A percentile compares a stretch with the other conserved stretches of the same genome.
phyloP scores from a whole-genome alignment of 2,888 invertebrate species.

The Lithophane leautieri region DNA sequence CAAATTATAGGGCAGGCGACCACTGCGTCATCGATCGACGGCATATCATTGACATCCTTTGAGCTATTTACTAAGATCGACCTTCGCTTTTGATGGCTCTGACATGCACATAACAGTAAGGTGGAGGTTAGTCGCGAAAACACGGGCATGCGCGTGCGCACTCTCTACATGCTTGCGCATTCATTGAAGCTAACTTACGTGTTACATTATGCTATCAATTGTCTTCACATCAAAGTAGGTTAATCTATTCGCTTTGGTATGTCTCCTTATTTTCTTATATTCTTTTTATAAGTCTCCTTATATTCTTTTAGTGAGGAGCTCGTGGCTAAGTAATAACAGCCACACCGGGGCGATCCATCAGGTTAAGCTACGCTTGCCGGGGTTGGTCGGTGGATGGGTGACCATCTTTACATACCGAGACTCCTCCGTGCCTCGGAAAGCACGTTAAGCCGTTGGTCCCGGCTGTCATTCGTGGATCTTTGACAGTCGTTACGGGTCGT shows the following conservation, averaged over 20 bases:
- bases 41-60: constrained; percentile 29
- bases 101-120: not conserved
- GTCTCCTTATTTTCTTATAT: not conserved
- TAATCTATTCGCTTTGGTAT: no score
- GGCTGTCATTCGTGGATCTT: no score
- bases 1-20: not conserved
- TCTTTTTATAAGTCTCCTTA: no score
- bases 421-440: no score
- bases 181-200: not conserved
- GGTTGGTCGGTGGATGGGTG: no score
- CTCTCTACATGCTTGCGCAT: constrained; percentile 4
- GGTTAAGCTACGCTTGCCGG: no score
- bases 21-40: not conserved
- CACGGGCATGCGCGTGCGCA: constrained; percentile 7
- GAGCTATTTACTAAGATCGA: not conserved
- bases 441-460: no score
- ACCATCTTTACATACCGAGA: no score
- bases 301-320: no score
- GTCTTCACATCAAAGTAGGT: not conserved
- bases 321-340: no score
- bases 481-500: no score
- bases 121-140: not conserved
- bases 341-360: no score
- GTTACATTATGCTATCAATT: constrained; percentile 1
- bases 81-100: constrained; percentile 17